Evolutionary conservation across 2,888 invertebrate species (phyloP).

Genomic region (Metalampra italica): DNA sequence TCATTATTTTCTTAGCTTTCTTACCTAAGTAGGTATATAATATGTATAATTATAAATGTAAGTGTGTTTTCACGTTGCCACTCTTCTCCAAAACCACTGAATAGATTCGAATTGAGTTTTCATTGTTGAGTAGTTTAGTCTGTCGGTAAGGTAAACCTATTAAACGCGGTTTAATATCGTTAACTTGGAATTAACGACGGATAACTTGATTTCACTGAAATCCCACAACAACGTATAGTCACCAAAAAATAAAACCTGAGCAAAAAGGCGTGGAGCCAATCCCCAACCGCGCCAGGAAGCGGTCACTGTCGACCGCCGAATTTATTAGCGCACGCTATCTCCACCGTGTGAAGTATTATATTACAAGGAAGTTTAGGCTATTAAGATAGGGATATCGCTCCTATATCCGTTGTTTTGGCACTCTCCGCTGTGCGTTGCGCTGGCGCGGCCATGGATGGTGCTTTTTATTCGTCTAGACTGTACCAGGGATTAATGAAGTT

Average conservation of each 20-base stretch:
- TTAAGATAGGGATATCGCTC: slow-evolving; percentile 54
- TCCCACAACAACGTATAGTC: slow-evolving; percentile 25
- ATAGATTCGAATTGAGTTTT: no score
- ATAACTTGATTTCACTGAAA: slow-evolving; percentile 16
- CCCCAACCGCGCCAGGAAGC: slow-evolving; percentile 37
- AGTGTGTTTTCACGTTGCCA: no score
- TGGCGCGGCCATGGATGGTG: not conserved
- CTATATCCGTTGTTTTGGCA: slow-evolving; percentile 46
- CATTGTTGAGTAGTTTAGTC: no score
- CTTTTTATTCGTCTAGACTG: slow-evolving; percentile 22
- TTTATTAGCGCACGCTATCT: slow-evolving; percentile 45
- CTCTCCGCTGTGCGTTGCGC: slow-evolving; percentile 12
- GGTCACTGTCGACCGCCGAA: slow-evolving; percentile 53
- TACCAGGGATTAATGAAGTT: not conserved
- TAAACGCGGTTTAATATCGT: no score
- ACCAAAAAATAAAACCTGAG: slow-evolving; percentile 29
- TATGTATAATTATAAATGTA: no score
- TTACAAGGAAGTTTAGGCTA: slow-evolving; percentile 51
- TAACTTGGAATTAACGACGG: not conserved
- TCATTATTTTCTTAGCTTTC: no score
- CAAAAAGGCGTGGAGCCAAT: slow-evolving; percentile 23
- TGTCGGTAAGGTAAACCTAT: no score
- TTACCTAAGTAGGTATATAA: no score
- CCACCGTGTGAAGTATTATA: slow-evolving; percentile 40
- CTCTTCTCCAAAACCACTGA: no score